phyloP scores from a whole-genome alignment of 1,140 invertebrate species.

The Drosophila prosaltans region DNA sequence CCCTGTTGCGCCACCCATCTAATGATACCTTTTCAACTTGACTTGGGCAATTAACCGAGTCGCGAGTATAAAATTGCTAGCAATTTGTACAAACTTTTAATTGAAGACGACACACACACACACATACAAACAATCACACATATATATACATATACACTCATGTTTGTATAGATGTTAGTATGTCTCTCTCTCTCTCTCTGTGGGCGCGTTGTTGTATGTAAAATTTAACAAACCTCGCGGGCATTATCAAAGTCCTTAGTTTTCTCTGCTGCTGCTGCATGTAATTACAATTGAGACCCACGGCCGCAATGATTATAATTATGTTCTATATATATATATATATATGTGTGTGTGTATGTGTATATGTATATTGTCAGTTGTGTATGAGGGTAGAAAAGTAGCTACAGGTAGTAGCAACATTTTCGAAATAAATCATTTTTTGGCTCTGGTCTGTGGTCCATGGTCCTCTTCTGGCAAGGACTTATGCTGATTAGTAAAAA shows the following conservation, averaged over 20 bases:
- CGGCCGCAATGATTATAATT: conserved; percentile 76
- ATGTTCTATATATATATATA: conserved; percentile 59
- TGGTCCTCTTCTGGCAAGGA: conserved; percentile 57
- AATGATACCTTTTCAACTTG: conserved; percentile 52
- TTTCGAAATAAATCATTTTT: conserved; percentile 75
- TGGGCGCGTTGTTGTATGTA: conserved; percentile 65
- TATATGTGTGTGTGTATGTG: background rate
- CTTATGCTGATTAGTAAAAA: conserved; percentile 80
- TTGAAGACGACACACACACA: conserved; percentile 72
- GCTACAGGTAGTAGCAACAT: conserved; percentile 65
- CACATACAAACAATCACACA: conserved; percentile 24
- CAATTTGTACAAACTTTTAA: conserved; percentile 79
- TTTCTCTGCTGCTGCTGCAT: conserved; percentile 57
- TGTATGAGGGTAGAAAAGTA: conserved; percentile 48
- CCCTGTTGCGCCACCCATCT: background rate
- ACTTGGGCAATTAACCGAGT: conserved; percentile 64
- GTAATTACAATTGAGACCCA: conserved; percentile 76
- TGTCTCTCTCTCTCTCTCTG: conserved; percentile 27
- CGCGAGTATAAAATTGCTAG: conserved; percentile 54
- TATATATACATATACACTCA: conserved; percentile 41
- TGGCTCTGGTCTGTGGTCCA: conserved; percentile 48
- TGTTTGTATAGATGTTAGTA: conserved; percentile 25
- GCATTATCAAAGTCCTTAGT: conserved; percentile 54
- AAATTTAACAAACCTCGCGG: conserved; percentile 69
- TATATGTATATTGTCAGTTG: conserved; percentile 30